Conservation (phyloP, 1,140 invertebrate genomes). For the Bacillus rossius region DNA sequence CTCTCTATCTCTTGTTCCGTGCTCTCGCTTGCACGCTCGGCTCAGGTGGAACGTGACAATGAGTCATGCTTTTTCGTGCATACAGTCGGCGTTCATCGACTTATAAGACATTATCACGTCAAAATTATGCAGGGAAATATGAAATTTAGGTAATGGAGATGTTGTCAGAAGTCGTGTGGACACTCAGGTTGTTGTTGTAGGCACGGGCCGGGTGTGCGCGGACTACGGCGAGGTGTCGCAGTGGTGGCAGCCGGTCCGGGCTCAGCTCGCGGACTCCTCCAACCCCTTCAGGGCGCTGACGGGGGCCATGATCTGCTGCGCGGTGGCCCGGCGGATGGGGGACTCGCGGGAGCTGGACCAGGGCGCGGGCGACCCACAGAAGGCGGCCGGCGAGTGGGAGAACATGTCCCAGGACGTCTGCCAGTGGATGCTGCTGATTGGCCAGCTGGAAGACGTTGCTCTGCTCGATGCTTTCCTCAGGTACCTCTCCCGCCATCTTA, state of each 20-base stretch:
- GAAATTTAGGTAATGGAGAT: no score
- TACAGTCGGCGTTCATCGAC: no score
- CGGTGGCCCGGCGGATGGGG: conserved; percentile 53
- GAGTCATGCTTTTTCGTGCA: no score
- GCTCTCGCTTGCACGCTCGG: no score
- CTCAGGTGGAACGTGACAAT: no score
- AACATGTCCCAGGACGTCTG: conserved; percentile 77
- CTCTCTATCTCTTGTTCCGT: no score
- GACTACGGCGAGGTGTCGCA: conserved; percentile 58
- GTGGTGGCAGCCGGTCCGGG: conserved; percentile 71
- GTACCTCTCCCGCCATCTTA: no score
- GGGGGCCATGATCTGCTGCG: conserved; percentile 68
- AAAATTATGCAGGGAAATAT: no score
- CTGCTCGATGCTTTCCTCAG: conserved; percentile 55
- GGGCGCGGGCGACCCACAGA: conserved; percentile 18
- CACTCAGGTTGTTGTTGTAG: no score
- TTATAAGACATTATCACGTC: no score
- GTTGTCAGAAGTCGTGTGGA: no score
- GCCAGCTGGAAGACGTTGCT: conserved; percentile 84
- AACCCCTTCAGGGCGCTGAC: conserved; percentile 66
- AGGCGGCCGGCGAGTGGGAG: conserved; percentile 61
- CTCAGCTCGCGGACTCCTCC: conserved; percentile 58
- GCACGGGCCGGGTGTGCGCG: conserved; percentile 41
- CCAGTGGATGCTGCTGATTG: conserved; percentile 78
- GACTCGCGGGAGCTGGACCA: conserved; percentile 36